These are phyloP conservation scores for Poeciliopsis prolifica DNA, from an alignment of 2,113 vertebrate genomes.

Conservation along the genomic window DNA sequence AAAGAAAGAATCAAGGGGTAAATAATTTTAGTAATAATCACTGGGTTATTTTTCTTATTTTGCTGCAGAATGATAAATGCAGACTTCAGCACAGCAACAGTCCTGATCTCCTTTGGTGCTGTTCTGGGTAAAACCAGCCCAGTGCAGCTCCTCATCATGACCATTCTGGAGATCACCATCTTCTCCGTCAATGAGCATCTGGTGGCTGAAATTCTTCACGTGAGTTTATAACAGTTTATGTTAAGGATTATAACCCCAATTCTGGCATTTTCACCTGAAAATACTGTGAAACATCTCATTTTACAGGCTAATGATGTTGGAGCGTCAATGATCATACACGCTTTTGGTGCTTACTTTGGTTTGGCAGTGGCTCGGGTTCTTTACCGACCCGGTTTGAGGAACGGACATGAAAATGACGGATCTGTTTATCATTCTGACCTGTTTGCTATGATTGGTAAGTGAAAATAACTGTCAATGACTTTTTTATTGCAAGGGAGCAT, in stretches of 20 bases:
- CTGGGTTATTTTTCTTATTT: background rate
- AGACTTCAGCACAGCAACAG: constrained; percentile 94
- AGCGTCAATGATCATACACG: constrained; percentile 95
- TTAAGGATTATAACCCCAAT: background rate
- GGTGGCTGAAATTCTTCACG: constrained; percentile 71
- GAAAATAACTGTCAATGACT: background rate
- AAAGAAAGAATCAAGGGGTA: background rate
- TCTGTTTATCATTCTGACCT: constrained; percentile 92
- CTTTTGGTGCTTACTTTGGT: constrained; percentile 96
- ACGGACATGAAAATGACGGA: constrained; percentile 85
- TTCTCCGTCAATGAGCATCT: constrained; percentile 90
- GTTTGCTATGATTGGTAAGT: constrained; percentile 97
- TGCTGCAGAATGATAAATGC: constrained; percentile 90
- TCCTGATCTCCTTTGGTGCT: constrained; percentile 96
- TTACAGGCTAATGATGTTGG: constrained; percentile 89
- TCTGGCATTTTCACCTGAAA: background rate
- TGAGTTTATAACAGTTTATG: constrained; percentile 59
- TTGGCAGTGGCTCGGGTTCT: constrained; percentile 85
- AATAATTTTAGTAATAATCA: background rate
- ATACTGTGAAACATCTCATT: background rate
- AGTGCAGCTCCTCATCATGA: constrained; percentile 92
- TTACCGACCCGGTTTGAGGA: constrained; percentile 83
- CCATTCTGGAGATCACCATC: constrained; percentile 88
- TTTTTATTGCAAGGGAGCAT: background rate
- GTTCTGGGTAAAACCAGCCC: constrained; percentile 95